These are phyloP conservation scores for Propithecus perrieri DNA, from an alignment of 2,797 vertebrate genomes.

Conservation along the genomic window DNA sequence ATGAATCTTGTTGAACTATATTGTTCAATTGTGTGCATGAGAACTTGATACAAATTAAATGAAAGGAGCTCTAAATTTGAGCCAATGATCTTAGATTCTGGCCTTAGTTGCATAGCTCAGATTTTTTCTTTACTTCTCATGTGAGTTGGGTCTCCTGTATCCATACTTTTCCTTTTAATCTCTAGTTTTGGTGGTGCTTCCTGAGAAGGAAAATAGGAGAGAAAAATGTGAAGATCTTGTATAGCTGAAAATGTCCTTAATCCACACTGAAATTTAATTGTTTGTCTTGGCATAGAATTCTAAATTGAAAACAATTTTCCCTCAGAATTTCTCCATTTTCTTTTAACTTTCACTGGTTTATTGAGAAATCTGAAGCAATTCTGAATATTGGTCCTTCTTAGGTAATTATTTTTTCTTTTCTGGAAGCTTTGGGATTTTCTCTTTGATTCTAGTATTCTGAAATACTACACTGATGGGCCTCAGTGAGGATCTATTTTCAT, in stretches of 20 bases:
- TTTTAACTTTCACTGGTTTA: not conserved
- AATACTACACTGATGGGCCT: not conserved
- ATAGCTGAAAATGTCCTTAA: not conserved
- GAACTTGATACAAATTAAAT: not conserved
- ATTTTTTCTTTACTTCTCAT: not conserved
- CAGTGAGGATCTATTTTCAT: not conserved
- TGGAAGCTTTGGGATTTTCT: not conserved
- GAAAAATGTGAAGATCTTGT: not conserved
- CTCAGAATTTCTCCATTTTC: not conserved
- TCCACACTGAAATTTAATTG: not conserved
- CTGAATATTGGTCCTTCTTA: not conserved
- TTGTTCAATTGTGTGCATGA: not conserved
- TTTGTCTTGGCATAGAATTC: not conserved
- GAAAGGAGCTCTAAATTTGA: not conserved
- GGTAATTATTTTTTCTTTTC: not conserved
- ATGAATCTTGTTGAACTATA: not conserved
- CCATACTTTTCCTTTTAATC: not conserved
- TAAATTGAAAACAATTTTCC: not conserved
- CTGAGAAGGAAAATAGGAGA: not conserved
- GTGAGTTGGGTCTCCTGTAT: not conserved
- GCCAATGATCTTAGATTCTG: not conserved
- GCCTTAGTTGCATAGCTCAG: not conserved
- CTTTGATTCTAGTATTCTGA: not conserved
- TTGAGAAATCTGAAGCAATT: not conserved
- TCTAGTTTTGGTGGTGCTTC: not conserved